These are phyloP conservation scores for Paramormyrops kingsleyae DNA, from an alignment of 2,113 vertebrate species.

Conservation along the genomic window DNA sequence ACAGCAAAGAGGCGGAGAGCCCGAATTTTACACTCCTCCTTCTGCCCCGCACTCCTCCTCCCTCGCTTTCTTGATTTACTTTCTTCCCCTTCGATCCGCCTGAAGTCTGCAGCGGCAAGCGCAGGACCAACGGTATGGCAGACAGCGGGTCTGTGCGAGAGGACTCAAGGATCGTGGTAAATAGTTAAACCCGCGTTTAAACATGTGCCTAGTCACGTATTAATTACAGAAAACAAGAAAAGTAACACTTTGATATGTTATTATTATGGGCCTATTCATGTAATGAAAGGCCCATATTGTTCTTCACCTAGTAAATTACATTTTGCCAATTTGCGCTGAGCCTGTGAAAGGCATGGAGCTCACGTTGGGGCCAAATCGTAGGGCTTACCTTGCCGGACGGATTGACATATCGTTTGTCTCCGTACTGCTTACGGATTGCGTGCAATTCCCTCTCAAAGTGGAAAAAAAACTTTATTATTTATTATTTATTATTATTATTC, in stretches of 20 bases:
- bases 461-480: no score
- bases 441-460: no score
- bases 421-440: no score
- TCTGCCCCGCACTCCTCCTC: not conserved
- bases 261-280: no score
- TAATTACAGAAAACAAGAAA: not conserved
- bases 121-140: slow-evolving; percentile 9
- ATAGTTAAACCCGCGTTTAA: not conserved
- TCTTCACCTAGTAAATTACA: no score
- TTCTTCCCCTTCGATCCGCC: not conserved
- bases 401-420: no score
- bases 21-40: not conserved
- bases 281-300: no score
- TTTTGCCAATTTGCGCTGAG: no score
- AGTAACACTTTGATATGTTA: not conserved
- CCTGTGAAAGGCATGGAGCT: no score
- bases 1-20: not conserved
- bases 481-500: no score
- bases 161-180: slow-evolving; percentile 57
- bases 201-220: not conserved
- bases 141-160: slow-evolving; percentile 15
- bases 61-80: not conserved
- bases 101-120: not conserved
- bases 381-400: no score
- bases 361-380: no score